Evolutionary conservation across 2,888 invertebrate species (phyloP).

Genomic region (Tenthredo scrophulariae): DNA sequence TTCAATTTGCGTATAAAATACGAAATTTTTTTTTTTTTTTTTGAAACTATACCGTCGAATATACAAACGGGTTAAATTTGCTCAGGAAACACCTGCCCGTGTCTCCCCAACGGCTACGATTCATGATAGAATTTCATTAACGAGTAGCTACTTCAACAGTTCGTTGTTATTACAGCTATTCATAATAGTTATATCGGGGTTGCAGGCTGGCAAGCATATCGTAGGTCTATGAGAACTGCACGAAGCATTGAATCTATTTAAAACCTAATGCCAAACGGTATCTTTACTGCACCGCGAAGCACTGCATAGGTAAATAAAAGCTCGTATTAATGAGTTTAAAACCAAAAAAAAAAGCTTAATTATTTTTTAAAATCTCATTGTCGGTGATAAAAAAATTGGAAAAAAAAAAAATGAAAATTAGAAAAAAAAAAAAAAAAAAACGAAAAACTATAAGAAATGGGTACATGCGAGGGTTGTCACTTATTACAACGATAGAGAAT

Average conservation of each 20-base stretch:
- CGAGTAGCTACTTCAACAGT: constrained; percentile 46
- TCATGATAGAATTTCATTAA: constrained; percentile 51
- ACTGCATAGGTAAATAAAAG: neutral
- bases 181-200: constrained; percentile 70
- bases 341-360: neutral
- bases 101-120: constrained; percentile 19
- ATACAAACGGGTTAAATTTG: neutral
- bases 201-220: constrained; percentile 69
- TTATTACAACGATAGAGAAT: neutral
- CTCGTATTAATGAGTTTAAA: no score
- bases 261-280: constrained; percentile 34
- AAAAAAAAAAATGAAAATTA: no score
- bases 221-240: constrained; percentile 31
- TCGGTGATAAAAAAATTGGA: neutral
- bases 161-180: constrained; percentile 74
- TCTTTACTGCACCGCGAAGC: neutral
- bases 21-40: neutral
- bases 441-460: neutral
- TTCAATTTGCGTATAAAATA: neutral
- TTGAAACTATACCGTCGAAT: neutral
- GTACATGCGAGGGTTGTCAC: neutral
- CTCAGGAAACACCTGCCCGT: neutral
- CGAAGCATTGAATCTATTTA: constrained; percentile 48
- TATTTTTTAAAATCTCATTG: neutral
- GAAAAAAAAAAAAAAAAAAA: neutral